A percentile compares a stretch with the other conserved stretches of the same genome.
These are phyloP conservation scores for Nomada ferruginata DNA, from an alignment of 2,888 invertebrate species.

Conservation along the genomic window DNA sequence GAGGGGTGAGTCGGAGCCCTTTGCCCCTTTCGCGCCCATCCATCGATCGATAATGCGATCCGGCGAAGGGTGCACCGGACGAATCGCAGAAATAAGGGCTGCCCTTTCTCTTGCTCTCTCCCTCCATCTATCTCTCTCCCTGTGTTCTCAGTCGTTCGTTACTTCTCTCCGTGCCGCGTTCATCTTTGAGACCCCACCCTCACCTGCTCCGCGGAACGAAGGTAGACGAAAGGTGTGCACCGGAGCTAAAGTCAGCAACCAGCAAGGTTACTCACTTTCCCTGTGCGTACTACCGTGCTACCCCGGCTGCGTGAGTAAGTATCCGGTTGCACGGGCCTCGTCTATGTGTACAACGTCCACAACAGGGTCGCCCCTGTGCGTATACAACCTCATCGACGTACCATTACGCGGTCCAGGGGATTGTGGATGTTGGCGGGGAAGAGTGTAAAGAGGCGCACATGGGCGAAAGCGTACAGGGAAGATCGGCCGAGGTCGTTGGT, in stretches of 20 bases:
- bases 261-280: conserved; percentile 76
- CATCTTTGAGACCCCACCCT: conserved; percentile 62
- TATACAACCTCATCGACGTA: conserved; percentile 39
- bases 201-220: conserved; percentile 67
- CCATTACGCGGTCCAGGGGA: conserved; percentile 21
- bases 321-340: conserved; percentile 30
- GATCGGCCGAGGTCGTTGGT: conserved; percentile 51
- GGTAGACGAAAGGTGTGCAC: conserved; percentile 66
- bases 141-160: background rate
- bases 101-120: conserved; percentile 23
- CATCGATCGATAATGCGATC: conserved; percentile 74
- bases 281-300: conserved; percentile 58
- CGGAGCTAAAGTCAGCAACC: conserved; percentile 44
- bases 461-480: conserved; percentile 13
- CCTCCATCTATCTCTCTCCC: conserved; percentile 5
- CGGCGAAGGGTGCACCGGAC: conserved; percentile 73
- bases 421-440: conserved; percentile 26
- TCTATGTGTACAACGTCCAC: conserved; percentile 27
- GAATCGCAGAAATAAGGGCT: conserved; percentile 74
- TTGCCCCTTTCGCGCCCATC: conserved; percentile 67
- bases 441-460: conserved; percentile 30
- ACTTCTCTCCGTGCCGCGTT: conserved; percentile 19
- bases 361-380: conserved; percentile 4
- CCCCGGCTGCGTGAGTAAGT: conserved; percentile 58
- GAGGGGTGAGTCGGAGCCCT: conserved; percentile 59